phyloP scores from a whole-genome alignment of 2,888 invertebrate species.

The Merodon equestris region DNA sequence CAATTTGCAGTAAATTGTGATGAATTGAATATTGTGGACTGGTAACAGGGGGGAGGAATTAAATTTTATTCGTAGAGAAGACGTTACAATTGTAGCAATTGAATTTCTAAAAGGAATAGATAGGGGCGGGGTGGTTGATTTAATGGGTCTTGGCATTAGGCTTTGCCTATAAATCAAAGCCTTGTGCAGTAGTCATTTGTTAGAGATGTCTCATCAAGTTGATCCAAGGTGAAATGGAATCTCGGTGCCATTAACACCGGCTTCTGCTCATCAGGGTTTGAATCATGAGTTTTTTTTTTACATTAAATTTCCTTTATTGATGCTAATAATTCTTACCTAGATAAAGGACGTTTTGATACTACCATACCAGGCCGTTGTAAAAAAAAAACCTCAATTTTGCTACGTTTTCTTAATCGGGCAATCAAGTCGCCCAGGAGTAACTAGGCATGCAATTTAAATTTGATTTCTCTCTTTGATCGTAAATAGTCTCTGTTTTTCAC shows the following conservation, averaged over 20 bases:
- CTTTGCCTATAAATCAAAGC: conserved; percentile 27
- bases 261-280: neutral
- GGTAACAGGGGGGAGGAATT: conserved; percentile 27
- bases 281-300: no score
- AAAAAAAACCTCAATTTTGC: no score
- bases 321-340: no score
- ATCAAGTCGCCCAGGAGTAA: no score
- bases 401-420: no score
- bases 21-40: conserved; percentile 50
- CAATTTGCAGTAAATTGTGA: conserved; percentile 65
- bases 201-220: neutral
- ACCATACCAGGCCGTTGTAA: no score
- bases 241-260: neutral
- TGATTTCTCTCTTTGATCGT: no score
- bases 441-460: no score
- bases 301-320: no score
- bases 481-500: no score
- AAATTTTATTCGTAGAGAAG: conserved; percentile 51
- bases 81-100: conserved; percentile 45
- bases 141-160: conserved; percentile 25
- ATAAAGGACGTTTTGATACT: no score
- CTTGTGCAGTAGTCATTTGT: conserved; percentile 30
- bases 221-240: conserved; percentile 3
- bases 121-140: neutral
- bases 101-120: conserved; percentile 20